phyloP scores from a whole-genome alignment of 53 echinoderm and acorn worm species.

The Mesocentrotus franciscanus region DNA sequence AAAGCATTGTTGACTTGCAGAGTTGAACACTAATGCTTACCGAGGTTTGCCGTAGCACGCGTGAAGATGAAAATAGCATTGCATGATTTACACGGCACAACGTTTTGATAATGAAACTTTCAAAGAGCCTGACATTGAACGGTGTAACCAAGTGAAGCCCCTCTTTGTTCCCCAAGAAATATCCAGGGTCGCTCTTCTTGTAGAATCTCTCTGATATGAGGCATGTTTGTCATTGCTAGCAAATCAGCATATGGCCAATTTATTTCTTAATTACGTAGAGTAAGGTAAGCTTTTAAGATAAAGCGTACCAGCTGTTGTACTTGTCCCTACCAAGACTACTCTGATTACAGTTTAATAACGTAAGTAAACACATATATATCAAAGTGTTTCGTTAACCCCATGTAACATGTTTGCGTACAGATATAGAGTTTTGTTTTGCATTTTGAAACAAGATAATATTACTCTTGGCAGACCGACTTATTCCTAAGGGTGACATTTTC shows the following conservation, averaged over 20 bases:
- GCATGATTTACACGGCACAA: background rate
- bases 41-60: conserved; percentile 23
- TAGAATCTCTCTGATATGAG: conserved; percentile 20
- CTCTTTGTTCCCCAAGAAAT: conserved; percentile 34
- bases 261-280: conserved; percentile 48
- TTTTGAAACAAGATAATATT: background rate
- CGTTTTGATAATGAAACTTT: conserved; percentile 8
- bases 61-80: conserved; percentile 4
- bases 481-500: background rate
- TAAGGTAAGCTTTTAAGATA: conserved; percentile 44
- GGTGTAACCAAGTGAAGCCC: conserved; percentile 9
- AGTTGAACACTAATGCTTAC: conserved; percentile 23
- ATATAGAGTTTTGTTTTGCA: background rate
- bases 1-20: background rate
- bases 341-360: conserved; percentile 27
- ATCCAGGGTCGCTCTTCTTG: conserved; percentile 8
- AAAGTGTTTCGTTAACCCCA: background rate
- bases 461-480: background rate
- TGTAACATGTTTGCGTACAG: background rate
- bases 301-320: conserved; percentile 32
- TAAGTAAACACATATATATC: background rate
- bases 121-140: background rate
- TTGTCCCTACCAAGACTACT: background rate
- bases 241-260: conserved; percentile 26
- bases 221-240: conserved; percentile 30